A percentile compares a stretch with the other conserved stretches of the same genome.
These are phyloP conservation scores for Teleiodes luculella DNA, from an alignment of 2,888 invertebrate genomes.

Conservation along the genomic window DNA sequence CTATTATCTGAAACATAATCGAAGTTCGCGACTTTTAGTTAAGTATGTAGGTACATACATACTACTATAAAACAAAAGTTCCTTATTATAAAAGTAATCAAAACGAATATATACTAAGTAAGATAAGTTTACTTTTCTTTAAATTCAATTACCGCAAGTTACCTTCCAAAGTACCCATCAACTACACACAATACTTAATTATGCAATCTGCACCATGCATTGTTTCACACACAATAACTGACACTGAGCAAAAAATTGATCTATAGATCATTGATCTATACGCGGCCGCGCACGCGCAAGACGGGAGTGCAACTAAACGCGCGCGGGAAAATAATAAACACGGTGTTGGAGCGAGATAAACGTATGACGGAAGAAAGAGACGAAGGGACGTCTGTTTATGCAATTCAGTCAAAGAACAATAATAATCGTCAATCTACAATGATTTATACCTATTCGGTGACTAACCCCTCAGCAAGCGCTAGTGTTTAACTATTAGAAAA, in stretches of 20 bases:
- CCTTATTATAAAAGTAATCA: no score
- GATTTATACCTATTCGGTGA: neutral
- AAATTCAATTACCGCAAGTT: no score
- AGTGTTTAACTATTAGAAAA: no score
- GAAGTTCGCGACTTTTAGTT: no score
- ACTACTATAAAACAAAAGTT: no score
- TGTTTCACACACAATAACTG: slow-evolving; percentile 37
- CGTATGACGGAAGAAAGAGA: slow-evolving; percentile 42
- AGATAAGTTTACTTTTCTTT: no score
- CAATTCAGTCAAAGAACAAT: slow-evolving; percentile 29
- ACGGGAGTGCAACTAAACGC: slow-evolving; percentile 41
- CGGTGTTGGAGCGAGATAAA: slow-evolving; percentile 36
- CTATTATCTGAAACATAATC: no score
- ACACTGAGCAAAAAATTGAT: slow-evolving; percentile 32
- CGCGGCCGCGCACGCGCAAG: slow-evolving; percentile 48
- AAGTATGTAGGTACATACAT: no score
- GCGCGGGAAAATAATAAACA: slow-evolving; percentile 62
- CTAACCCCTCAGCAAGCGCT: no score
- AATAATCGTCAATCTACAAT: no score
- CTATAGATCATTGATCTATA: slow-evolving; percentile 29
- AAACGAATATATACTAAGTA: no score
- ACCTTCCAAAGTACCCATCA: slow-evolving; percentile 41
- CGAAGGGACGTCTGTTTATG: slow-evolving; percentile 40
- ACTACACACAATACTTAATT: slow-evolving; percentile 24
- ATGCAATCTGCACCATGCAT: slow-evolving; percentile 34